Percentiles rank a stretch among this genome's conserved stretches.
phyloP scores from a whole-genome alignment of 2,888 invertebrate genomes.

The Pardosa pseudoannulata region DNA sequence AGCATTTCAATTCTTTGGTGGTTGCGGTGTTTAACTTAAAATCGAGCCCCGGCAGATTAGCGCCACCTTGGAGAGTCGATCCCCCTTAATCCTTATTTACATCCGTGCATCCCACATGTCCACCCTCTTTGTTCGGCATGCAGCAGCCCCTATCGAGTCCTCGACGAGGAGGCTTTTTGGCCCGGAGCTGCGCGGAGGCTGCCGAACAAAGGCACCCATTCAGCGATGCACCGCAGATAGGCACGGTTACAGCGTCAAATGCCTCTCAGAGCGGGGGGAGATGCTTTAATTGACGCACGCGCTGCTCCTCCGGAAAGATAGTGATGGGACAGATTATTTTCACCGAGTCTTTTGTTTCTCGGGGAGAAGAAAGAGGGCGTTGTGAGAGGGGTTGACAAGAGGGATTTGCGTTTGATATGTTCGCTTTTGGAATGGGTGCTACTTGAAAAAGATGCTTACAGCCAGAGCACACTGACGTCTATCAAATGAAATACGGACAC shows the following conservation, averaged over 20 bases:
- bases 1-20: neutral
- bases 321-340: conserved; percentile 24
- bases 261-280: conserved; percentile 7
- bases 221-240: conserved; percentile 50
- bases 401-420: conserved; percentile 10
- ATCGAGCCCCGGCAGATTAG: conserved; percentile 26
- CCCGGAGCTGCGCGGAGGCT: neutral
- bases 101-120: conserved; percentile 26
- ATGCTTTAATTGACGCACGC: conserved; percentile 56
- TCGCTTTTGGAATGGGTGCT: neutral
- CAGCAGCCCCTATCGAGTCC: neutral
- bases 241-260: conserved; percentile 44
- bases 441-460: conserved; percentile 8
- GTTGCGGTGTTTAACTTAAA: neutral
- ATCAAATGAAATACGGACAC: neutral
- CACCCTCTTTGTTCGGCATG: neutral
- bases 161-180: neutral
- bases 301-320: conserved; percentile 29
- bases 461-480: neutral
- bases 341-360: conserved; percentile 31
- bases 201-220: conserved; percentile 33
- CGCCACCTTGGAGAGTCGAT: conserved; percentile 13
- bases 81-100: conserved; percentile 39
- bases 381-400: conserved; percentile 5
- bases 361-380: neutral